Conservation (phyloP, 30 jellyfish, hydroid and myxozoan genomes). For the Rhopilema esculentum region DNA sequence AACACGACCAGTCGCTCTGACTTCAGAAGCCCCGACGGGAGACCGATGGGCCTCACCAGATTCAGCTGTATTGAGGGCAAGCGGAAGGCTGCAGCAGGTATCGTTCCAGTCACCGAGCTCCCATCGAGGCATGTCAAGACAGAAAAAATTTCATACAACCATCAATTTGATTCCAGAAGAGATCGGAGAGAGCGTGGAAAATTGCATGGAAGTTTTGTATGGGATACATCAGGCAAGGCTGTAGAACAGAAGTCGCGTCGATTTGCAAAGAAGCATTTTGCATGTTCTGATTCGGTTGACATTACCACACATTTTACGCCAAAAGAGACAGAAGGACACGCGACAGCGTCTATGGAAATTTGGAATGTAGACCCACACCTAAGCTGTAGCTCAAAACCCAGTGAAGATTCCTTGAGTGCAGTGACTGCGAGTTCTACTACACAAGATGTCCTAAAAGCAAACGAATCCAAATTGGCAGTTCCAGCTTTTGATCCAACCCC, state of each 20-base stretch:
- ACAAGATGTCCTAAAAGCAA: neutral
- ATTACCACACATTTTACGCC: neutral
- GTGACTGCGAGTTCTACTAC: neutral
- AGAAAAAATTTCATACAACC: constrained; percentile 73
- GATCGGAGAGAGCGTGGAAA: constrained; percentile 74
- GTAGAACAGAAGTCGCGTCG: constrained; percentile 5
- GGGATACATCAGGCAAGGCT: constrained; percentile 61
- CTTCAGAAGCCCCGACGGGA: constrained; percentile 11
- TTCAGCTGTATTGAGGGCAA: constrained; percentile 51
- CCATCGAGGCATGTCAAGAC: constrained; percentile 22
- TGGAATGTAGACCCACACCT: neutral
- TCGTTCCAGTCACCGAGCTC: constrained; percentile 64
- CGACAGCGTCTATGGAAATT: too few relatives aligned
- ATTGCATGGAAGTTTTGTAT: constrained; percentile 80
- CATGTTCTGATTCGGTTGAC: neutral
- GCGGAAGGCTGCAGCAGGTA: constrained; percentile 53
- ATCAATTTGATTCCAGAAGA: constrained; percentile 73
- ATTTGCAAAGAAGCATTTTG: constrained; percentile 45
- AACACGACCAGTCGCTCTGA: constrained; percentile 64
- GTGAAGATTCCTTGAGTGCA: neutral
- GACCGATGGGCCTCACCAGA: constrained; percentile 61
- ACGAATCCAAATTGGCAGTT: neutral
- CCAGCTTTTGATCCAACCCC: neutral
- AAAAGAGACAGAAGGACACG: neutral
- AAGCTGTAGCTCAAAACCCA: neutral